Evolutionary conservation across 2,797 vertebrate species (phyloP).

Genomic region (Moxostoma hubbsi): DNA sequence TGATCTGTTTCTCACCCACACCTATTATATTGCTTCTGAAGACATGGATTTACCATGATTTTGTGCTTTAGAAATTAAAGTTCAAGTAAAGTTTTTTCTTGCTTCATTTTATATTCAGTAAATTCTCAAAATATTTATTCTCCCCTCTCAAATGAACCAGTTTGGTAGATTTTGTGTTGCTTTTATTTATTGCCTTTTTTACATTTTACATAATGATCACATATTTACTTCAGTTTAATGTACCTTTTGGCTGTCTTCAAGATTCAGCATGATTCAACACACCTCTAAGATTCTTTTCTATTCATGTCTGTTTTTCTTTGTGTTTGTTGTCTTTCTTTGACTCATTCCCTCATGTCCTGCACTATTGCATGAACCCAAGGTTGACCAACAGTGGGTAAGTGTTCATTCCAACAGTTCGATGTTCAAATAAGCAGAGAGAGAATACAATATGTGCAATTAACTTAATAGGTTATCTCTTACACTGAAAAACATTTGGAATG

Average conservation of each 20-base stretch:
- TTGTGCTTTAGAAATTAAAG: background rate
- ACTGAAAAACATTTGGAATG: too few species aligned
- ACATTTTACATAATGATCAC: slow-evolving; percentile 46
- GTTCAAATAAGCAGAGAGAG: background rate
- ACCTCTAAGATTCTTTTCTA: slow-evolving; percentile 4
- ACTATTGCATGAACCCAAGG: slow-evolving; percentile 80
- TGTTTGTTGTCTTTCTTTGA: slow-evolving; percentile 54
- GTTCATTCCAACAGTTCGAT: slow-evolving; percentile 7
- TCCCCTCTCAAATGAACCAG: background rate
- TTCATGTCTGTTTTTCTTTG: slow-evolving; percentile 56
- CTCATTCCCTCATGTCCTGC: slow-evolving; percentile 76
- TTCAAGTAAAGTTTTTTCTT: too few species aligned
- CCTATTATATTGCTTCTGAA: too few species aligned
- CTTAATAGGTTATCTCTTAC: background rate
- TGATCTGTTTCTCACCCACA: too few species aligned
- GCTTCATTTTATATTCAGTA: background rate
- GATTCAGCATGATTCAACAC: background rate
- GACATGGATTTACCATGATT: background rate
- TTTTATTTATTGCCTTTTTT: slow-evolving; percentile 5
- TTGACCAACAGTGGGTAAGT: slow-evolving; percentile 96
- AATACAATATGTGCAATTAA: background rate
- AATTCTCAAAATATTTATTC: slow-evolving; percentile 12
- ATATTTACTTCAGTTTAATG: slow-evolving; percentile 51
- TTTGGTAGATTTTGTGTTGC: background rate
- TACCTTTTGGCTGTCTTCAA: background rate